Base-by-base conservation (phyloP, 2,888 invertebrate genomes). In the Ctenicera cuprea region DNA sequence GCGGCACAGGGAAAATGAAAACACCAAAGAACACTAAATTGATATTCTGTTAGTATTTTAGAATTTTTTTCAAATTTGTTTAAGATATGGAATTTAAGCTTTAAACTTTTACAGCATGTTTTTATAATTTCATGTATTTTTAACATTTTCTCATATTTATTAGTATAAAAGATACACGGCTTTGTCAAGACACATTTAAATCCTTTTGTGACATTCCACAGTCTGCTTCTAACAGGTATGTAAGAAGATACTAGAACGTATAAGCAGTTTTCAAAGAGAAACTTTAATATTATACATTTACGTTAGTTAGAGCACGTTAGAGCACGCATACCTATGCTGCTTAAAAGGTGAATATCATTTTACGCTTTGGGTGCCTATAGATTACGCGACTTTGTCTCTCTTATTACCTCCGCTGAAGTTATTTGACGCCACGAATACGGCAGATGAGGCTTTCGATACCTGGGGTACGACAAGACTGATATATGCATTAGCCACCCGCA, bases 401-500 rank as follows among this genome's bases (percentile, higher is more conserved):
- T 20, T 59, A 59, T 59, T 59, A 59, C 59, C 59, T 38, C 20
- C 8, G 59, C 12, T 37, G 30, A 20, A 59, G 59, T 38, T 59
- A 59, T 59, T 59, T 59, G 59, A 59, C 59, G 22, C 11, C n/a
- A 20, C 52, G 59, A 59, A 38, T 33, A 33, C n/a, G 59, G 59
- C 22, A 70, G 59, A 73, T 73, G 69, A 65, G 57, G 57, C 65
- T 73, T 68, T 69, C 71, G 71, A 74, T 71, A 74, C 74, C 67
- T 71, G 66, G 50, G 52, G 68, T 64, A 66, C 30, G 63, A 67
- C 70, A 70, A 65, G 65, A 68, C 67, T 74, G 71, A 74, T 74
- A 74, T 68, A 71, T 74, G 71, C 74, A 74, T 74, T 67, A 74
- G 68, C 71, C 66, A 64, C 70, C 67, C 57, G 52, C 66, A 66